phyloP scores from a whole-genome alignment of 1,140 invertebrate genomes.

The Sycobia sp. region DNA sequence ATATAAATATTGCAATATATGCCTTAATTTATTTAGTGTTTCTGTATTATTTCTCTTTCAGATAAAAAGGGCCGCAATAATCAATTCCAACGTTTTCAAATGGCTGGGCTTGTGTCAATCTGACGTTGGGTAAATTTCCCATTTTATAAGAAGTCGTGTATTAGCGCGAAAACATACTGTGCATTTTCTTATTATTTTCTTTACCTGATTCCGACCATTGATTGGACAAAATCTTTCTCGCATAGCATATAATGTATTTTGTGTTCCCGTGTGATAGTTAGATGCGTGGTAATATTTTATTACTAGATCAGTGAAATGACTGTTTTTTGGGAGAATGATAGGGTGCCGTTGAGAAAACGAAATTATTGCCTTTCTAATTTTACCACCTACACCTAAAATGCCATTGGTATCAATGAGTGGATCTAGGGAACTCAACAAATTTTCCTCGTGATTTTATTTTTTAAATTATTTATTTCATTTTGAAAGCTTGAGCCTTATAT shows the following conservation, averaged over 20 bases:
- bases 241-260: too few relatives aligned
- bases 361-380: background rate
- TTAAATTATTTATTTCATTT: too few relatives aligned
- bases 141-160: background rate
- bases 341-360: background rate
- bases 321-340: too few relatives aligned
- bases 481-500: background rate
- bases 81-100: too few relatives aligned
- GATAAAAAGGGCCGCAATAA: background rate
- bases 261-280: background rate
- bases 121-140: too few relatives aligned
- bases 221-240: background rate
- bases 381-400: background rate
- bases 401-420: background rate
- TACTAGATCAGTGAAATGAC: background rate
- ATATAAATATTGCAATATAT: background rate
- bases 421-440: background rate
- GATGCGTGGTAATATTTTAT: background rate
- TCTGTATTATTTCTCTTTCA: too few relatives aligned
- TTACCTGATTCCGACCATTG: background rate
- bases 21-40: background rate
- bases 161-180: background rate
- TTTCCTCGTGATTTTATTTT: background rate
- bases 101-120: background rate
- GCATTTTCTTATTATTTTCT: too few relatives aligned